Conservation (phyloP, 2,797 vertebrate genomes). For the Melanotaenia maccullochi region DNA sequence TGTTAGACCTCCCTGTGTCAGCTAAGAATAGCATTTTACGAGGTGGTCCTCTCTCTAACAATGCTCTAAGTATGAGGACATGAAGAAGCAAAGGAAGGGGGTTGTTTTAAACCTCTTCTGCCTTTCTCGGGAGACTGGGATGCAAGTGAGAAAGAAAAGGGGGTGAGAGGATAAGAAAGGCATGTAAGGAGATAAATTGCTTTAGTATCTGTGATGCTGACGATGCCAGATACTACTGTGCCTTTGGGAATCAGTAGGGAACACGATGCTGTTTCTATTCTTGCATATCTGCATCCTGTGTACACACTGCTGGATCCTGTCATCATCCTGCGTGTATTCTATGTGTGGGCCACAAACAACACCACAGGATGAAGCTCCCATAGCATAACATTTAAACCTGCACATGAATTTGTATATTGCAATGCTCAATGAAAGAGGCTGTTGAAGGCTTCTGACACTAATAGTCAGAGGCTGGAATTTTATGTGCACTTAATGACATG, state of each 20-base stretch:
- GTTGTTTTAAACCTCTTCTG: conserved; percentile 5
- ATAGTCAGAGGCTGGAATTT: conserved; percentile 29
- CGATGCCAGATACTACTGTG: conserved; percentile 50
- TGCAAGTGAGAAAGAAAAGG: background rate
- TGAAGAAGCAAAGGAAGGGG: background rate
- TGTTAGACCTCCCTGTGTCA: background rate
- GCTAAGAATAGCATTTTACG: conserved; percentile 1
- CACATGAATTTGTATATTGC: background rate
- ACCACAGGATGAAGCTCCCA: background rate
- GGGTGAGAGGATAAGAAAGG: conserved; percentile 21
- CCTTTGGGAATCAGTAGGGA: conserved; percentile 51
- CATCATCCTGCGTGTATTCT: conserved; percentile 7
- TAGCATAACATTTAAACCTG: background rate
- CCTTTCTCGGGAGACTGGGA: background rate
- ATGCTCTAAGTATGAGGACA: background rate
- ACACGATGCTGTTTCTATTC: conserved; percentile 61
- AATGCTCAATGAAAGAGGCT: background rate
- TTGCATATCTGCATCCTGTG: conserved; percentile 55
- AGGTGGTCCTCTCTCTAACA: background rate
- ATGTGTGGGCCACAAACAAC: conserved; percentile 16
- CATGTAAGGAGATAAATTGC: conserved; percentile 28
- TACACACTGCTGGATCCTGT: conserved; percentile 40
- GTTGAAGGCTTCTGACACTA: conserved; percentile 3
- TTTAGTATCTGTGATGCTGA: conserved; percentile 44
- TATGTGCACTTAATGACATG: conserved; percentile 60